A percentile compares a stretch with the other conserved stretches of the same genome.
Evolutionary conservation across 2,797 vertebrate species (phyloP).

Genomic region (Anguilla megastoma): DNA sequence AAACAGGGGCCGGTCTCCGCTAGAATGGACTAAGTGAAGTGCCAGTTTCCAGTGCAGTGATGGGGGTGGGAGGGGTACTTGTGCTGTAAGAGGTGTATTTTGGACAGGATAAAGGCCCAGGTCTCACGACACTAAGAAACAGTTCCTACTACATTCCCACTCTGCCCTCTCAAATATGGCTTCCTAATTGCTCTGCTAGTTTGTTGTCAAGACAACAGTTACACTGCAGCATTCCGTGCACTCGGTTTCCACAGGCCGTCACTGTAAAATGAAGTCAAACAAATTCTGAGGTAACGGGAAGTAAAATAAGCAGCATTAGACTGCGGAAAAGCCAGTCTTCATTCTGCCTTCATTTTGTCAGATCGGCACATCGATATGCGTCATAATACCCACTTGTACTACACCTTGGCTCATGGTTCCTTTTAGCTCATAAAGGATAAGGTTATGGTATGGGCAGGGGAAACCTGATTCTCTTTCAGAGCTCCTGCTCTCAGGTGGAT

Average conservation of each 20-base stretch:
- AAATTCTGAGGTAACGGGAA: not conserved
- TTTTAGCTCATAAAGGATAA: not conserved
- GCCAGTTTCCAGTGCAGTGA: not conserved
- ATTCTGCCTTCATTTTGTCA: not conserved
- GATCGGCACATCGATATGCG: no score
- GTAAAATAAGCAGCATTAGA: not conserved
- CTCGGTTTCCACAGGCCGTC: not conserved
- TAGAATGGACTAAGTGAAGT: not conserved
- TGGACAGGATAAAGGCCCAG: not conserved
- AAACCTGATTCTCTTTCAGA: no score
- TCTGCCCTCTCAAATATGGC: not conserved
- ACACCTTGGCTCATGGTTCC: not conserved
- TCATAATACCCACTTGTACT: no score
- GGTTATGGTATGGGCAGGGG: not conserved
- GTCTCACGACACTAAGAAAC: not conserved
- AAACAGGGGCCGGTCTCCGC: not conserved
- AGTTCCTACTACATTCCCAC: not conserved
- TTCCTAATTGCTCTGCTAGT: not conserved
- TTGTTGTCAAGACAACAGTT: no score
- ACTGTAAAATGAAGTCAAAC: not conserved
- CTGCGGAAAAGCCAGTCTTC: not conserved
- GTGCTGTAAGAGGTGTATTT: constrained; percentile 7
- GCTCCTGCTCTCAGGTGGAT: no score
- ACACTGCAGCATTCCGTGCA: no score
- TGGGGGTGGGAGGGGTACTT: not conserved